Conservation (phyloP, 2,888 invertebrate species). For the Lordiphosa fenestrarum region DNA sequence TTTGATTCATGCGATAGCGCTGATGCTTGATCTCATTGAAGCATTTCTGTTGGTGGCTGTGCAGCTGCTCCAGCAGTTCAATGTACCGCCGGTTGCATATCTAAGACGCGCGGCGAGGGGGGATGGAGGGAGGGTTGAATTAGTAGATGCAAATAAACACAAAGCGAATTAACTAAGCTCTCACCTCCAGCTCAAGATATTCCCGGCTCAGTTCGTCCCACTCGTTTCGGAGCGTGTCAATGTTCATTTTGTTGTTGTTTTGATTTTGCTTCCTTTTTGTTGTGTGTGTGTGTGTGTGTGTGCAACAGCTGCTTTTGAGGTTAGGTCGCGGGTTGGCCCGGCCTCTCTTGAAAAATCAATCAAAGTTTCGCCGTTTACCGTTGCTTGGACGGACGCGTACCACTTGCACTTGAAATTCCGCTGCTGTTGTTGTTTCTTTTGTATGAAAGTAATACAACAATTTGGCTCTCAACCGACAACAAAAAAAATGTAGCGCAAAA, state of each 20-base stretch:
- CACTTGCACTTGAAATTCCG: not conserved
- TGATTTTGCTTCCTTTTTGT: conserved; percentile 4
- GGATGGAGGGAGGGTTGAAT: conserved; percentile 3
- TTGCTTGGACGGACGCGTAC: not conserved
- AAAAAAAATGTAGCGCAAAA: not conserved
- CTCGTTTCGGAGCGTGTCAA: conserved; percentile 84
- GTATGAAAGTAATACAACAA: too few relatives aligned
- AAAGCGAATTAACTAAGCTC: conserved; percentile 38
- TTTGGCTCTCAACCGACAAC: too few relatives aligned
- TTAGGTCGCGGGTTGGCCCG: conserved; percentile 31
- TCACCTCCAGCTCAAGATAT: conserved; percentile 91
- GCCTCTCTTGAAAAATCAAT: conserved; percentile 34
- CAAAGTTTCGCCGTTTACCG: conserved; percentile 10
- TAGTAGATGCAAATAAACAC: conserved; percentile 37
- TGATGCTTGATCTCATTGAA: conserved; percentile 94
- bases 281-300: conserved; percentile 9
- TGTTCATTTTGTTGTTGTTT: conserved; percentile 78
- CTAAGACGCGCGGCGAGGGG: conserved; percentile 26
- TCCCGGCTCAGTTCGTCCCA: conserved; percentile 90
- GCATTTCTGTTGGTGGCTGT: conserved; percentile 91
- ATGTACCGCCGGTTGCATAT: conserved; percentile 89
- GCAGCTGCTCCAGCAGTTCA: conserved; percentile 91
- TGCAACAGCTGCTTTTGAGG: conserved; percentile 67
- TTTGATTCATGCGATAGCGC: conserved; percentile 92
- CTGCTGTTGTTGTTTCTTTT: not conserved